Conservation (phyloP, 2,888 invertebrate species). For the Dasypogon diadema region DNA sequence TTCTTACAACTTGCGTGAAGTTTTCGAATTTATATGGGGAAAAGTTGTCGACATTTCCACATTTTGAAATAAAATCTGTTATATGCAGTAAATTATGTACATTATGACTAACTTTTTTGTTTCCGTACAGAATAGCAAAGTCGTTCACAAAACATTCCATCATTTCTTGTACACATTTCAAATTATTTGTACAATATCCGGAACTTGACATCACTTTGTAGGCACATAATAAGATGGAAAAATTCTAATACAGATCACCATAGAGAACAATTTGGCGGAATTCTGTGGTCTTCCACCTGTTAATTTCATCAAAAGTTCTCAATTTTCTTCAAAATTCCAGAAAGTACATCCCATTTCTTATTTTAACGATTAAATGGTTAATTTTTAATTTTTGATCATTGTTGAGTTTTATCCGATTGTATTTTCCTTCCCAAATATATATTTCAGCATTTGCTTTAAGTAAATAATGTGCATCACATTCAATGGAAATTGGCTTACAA, state of each 20-base stretch:
- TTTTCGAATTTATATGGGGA: slow-evolving; percentile 35
- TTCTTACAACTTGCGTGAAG: not conserved
- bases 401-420: too few relatives aligned
- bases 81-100: slow-evolving; percentile 28
- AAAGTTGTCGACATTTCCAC: slow-evolving; percentile 13
- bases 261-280: slow-evolving; percentile 53
- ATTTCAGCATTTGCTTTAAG: too few relatives aligned
- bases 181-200: slow-evolving; percentile 38
- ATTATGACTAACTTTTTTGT: slow-evolving; percentile 2
- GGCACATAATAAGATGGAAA: slow-evolving; percentile 35
- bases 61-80: not conserved
- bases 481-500: too few relatives aligned
- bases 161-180: slow-evolving; percentile 49
- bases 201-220: slow-evolving; percentile 42
- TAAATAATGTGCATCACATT: too few relatives aligned
- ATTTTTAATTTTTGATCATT: too few relatives aligned
- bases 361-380: too few relatives aligned
- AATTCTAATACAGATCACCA: slow-evolving; percentile 53
- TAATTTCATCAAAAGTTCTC: slow-evolving; percentile 54
- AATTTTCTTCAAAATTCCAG: slow-evolving; percentile 56
- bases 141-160: slow-evolving; percentile 53
- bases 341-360: too few relatives aligned
- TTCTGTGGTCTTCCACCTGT: slow-evolving; percentile 55
- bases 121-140: slow-evolving; percentile 17
- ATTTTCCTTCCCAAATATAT: too few relatives aligned